Base-by-base conservation (phyloP, 1,140 invertebrate species). In the Ladona fulva region DNA sequence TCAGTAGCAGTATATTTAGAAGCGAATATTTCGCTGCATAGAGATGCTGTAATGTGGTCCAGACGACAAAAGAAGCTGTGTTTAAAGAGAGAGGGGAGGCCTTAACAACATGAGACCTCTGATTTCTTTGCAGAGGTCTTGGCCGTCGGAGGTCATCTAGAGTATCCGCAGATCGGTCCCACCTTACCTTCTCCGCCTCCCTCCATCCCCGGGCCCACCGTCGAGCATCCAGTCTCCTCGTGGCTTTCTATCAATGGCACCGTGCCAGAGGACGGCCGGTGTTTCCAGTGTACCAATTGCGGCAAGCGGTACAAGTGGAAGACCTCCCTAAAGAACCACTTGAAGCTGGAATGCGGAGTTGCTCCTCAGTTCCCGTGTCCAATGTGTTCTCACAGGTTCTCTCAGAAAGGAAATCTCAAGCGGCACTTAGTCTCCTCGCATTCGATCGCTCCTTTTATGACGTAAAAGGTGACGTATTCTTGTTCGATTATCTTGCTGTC, bases 291-390 rank as follows among this genome's bases (percentile, higher is more conserved):
- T 80, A 80, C 80, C 42, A 83, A 83, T 24, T 94, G 93, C 84
- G 92, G 92, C 73, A 94, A 93, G 83, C 88, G 90, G 25, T 94
- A 94, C 83, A 87, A 92, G 80, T 94, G 92, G 92, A 93, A 93
- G 83, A 93, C 92, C 19, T 93, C 92, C 77, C 87, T 94, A 87
- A 87, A 92, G 0, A 88, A 92, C 10, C 94, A 95, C 85, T 92
- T 94, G 83, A 92, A 91, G 84, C 93, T 94, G 79, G 93, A 95
- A 84, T 95, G 94, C 84, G 93, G 93, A n/a, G 83, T 86, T n/a
- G 83, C 85, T 75, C 86, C 91, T 6, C 86, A 86, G 74, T 94
- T 94, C 84, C 91, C 92, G 29, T 95, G 94, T 80, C 81, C 80
- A 76, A 84, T 83, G 79, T 88, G 86, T 81, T 83, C 84, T 22